Percentiles rank a stretch among this genome's conserved stretches.
phyloP scores from a whole-genome alignment of 2,113 vertebrate genomes.

The Heptranchias perlo region DNA sequence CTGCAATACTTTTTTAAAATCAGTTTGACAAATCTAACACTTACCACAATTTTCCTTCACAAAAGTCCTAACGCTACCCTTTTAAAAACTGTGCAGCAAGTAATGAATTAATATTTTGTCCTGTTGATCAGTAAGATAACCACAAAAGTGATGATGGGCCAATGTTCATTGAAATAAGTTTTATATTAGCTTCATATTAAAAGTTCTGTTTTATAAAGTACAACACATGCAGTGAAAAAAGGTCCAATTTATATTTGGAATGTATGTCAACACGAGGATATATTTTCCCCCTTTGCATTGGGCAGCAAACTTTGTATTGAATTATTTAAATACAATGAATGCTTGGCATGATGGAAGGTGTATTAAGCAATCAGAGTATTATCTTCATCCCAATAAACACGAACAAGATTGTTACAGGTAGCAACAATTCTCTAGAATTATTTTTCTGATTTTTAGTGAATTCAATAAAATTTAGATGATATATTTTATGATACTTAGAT shows the following conservation, averaged over 20 bases:
- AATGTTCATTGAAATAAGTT: background rate
- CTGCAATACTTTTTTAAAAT: background rate
- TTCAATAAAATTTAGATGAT: background rate
- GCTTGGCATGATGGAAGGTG: too few relatives aligned
- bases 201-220: background rate
- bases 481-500: background rate
- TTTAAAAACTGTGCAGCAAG: background rate
- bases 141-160: background rate
- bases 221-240: background rate
- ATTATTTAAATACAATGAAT: background rate
- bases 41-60: background rate
- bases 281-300: background rate
- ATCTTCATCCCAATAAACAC: background rate
- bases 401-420: background rate
- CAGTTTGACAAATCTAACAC: background rate
- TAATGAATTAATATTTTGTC: background rate
- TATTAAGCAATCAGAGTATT: background rate
- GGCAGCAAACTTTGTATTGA: background rate
- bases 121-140: background rate
- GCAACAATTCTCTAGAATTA: background rate
- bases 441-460: background rate
- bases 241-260: background rate
- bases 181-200: background rate
- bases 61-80: background rate
- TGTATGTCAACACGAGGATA: background rate